phyloP scores from a whole-genome alignment of 1,140 invertebrate species.

The Platyura marginata region DNA sequence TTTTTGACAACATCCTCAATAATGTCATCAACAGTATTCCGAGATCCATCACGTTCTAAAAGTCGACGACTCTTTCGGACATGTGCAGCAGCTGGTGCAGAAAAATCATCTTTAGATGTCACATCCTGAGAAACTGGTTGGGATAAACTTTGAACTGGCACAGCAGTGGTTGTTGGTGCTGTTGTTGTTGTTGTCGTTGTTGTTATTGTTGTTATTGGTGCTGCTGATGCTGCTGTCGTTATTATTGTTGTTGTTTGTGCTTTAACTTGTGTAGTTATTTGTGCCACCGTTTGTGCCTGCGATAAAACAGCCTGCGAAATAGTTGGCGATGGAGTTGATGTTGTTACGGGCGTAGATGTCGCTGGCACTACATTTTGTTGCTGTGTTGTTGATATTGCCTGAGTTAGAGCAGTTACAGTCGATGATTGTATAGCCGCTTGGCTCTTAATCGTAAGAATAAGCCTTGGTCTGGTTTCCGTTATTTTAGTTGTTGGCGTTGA shows the following conservation, averaged over 20 bases:
- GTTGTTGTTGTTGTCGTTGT: conserved; percentile 6
- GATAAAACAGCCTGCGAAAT: conserved; percentile 1
- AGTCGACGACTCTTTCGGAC: conserved; percentile 62
- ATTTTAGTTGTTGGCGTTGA: conserved; percentile 4
- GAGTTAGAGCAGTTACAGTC: too few relatives aligned
- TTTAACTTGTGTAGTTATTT: conserved; percentile 4
- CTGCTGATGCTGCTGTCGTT: conserved; percentile 2
- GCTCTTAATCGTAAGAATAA: conserved; percentile 65
- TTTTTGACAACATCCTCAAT: conserved; percentile 71
- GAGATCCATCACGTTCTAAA: conserved; percentile 52
- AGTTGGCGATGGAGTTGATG: conserved; percentile 2
- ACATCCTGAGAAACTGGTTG: background rate
- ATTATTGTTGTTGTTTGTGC: conserved; percentile 6
- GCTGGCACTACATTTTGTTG: background rate
- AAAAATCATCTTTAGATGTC: conserved; percentile 35
- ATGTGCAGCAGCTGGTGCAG: conserved; percentile 34
- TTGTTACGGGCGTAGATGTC: conserved; percentile 1
- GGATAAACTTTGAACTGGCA: background rate
- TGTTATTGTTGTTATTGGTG: conserved; percentile 8
- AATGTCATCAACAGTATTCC: conserved; percentile 62
- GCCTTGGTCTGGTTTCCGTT: conserved; percentile 39
- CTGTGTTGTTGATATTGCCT: conserved; percentile 3
- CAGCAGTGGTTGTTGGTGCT: conserved; percentile 1
- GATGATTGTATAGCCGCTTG: conserved; percentile 22
- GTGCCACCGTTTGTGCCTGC: conserved; percentile 8